Evolutionary conservation across 2,797 vertebrate species (phyloP).

Genomic region (Liasis olivaceus): DNA sequence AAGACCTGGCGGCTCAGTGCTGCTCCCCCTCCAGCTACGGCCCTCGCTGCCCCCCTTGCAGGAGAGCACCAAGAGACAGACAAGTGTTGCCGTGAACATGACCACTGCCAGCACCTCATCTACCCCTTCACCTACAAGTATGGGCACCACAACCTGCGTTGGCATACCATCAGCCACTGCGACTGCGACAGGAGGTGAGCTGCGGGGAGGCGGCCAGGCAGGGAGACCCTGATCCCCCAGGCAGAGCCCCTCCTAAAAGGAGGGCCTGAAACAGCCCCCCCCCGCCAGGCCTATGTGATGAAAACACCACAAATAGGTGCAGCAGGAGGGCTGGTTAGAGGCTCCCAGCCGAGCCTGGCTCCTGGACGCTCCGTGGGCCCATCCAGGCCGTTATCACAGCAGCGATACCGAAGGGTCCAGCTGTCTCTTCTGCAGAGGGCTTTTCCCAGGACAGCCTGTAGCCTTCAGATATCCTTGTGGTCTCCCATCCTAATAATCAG

Average conservation of each 20-base stretch:
- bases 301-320: neutral
- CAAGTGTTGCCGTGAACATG: slow-evolving; percentile 88
- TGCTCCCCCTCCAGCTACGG: neutral
- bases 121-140: slow-evolving; percentile 86
- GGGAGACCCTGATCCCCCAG: neutral
- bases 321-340: too few relatives aligned
- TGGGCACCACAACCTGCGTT: slow-evolving; percentile 87
- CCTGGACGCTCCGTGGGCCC: neutral
- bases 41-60: slow-evolving; percentile 46
- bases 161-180: slow-evolving; percentile 89
- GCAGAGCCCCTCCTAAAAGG: neutral
- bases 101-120: slow-evolving; percentile 89
- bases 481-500: neutral
- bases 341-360: too few relatives aligned
- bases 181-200: slow-evolving; percentile 86
- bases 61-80: slow-evolving; percentile 85
- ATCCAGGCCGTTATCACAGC: neutral
- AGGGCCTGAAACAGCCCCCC: neutral
- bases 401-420: neutral
- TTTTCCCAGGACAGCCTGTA: neutral
- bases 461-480: neutral
- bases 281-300: neutral
- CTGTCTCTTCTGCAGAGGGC: neutral
- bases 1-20: neutral
- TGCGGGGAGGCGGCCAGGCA: neutral